Percentiles rank a stretch among this genome's conserved stretches.
Conservation (phyloP, 92 coral and sea anemone genomes). For the Muricea muricata region DNA sequence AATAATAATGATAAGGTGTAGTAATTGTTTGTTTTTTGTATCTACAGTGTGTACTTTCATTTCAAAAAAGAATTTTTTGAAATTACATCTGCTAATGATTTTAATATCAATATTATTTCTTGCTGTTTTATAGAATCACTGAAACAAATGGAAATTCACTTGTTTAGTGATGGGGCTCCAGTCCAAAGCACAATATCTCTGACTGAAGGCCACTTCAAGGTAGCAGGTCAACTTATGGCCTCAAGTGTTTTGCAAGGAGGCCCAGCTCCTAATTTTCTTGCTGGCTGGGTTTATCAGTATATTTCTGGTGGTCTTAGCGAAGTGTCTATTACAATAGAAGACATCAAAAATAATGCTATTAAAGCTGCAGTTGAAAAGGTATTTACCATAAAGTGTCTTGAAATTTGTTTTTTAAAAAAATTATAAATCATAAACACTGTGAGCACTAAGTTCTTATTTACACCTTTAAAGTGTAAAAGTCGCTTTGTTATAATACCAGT, state of each 20-base stretch:
- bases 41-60: no score
- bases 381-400: no score
- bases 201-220: neutral
- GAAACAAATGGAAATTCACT: neutral
- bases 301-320: neutral
- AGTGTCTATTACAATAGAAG: neutral
- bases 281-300: slow-evolving; percentile 12
- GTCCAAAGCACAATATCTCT: neutral
- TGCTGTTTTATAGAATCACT: no score
- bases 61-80: no score
- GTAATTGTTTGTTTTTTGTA: no score
- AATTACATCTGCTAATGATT: neutral
- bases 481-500: no score
- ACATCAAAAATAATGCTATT: neutral
- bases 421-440: no score
- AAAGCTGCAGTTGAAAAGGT: neutral
- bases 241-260: slow-evolving; percentile 14
- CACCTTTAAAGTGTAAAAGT: no score
- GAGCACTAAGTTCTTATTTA: no score
- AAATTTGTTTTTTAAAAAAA: no score
- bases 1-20: no score
- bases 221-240: slow-evolving; percentile 4
- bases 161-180: neutral
- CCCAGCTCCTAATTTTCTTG: slow-evolving; percentile 21
- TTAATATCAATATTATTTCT: neutral